Percentiles rank a stretch among this genome's conserved stretches.
Evolutionary conservation across 2,888 invertebrate genomes (phyloP).

Genomic region (Xanthostigma xanthostigma): DNA sequence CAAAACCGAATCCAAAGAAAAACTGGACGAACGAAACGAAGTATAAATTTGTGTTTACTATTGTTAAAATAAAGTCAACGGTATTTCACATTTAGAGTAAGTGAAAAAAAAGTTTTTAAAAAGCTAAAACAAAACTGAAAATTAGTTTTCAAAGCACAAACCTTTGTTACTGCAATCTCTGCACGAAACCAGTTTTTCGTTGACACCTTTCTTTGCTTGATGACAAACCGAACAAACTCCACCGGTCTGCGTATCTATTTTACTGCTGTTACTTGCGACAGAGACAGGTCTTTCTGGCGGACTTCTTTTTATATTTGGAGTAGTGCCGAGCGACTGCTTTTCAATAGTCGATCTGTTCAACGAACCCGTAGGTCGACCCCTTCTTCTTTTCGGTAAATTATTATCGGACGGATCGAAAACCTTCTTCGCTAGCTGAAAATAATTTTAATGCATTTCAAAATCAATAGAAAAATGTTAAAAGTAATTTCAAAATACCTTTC

Average conservation of each 20-base stretch:
- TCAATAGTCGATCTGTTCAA: slow-evolving; percentile 43
- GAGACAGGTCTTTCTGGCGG: slow-evolving; percentile 6
- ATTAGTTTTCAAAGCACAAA: slow-evolving; percentile 17
- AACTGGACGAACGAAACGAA: slow-evolving; percentile 4
- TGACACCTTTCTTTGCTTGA: slow-evolving; percentile 40
- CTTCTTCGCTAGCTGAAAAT: slow-evolving; percentile 54
- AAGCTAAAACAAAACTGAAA: slow-evolving; percentile 9
- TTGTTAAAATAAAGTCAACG: no score
- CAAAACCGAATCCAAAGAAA: no score
- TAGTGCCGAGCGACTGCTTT: slow-evolving; percentile 23
- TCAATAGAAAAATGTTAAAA: neutral
- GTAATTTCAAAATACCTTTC: slow-evolving; percentile 11
- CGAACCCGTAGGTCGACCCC: slow-evolving; percentile 49
- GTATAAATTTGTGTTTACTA: no score
- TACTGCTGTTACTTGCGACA: slow-evolving; percentile 4
- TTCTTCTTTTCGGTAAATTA: slow-evolving; percentile 55
- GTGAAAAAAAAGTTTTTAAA: slow-evolving; percentile 7
- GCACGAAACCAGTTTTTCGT: slow-evolving; percentile 50
- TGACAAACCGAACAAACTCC: slow-evolving; percentile 48
- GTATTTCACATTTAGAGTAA: neutral
- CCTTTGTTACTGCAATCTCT: slow-evolving; percentile 58
- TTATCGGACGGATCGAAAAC: slow-evolving; percentile 79
- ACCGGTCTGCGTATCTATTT: slow-evolving; percentile 20
- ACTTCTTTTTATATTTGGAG: slow-evolving; percentile 9
- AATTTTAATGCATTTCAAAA: slow-evolving; percentile 6